phyloP scores from a whole-genome alignment of 2,797 vertebrate species.

The Protosalanx chinensis region DNA sequence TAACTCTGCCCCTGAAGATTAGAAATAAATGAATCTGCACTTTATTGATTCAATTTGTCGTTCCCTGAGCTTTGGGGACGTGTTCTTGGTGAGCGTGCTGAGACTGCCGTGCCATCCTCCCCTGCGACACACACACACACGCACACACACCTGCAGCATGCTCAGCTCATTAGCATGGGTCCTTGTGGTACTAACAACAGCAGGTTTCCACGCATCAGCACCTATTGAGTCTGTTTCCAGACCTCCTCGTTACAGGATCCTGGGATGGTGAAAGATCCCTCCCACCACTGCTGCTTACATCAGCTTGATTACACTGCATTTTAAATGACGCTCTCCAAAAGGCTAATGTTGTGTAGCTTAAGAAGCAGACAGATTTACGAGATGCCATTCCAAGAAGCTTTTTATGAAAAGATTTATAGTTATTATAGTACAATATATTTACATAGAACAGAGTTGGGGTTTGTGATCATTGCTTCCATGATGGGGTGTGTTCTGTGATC shows the following conservation, averaged over 20 bases:
- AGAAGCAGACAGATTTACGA: neutral
- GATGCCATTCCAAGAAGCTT: neutral
- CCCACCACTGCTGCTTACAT: neutral
- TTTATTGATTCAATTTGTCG: neutral
- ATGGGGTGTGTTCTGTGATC: neutral
- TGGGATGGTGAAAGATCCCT: conserved; percentile 3
- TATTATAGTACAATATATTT: neutral
- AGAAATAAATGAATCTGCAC: neutral
- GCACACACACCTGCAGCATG: neutral
- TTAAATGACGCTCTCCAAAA: neutral
- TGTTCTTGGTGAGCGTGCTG: conserved; percentile 40
- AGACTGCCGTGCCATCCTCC: conserved; percentile 40
- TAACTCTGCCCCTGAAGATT: neutral
- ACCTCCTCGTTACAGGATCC: conserved; percentile 21
- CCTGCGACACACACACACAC: conserved; percentile 20
- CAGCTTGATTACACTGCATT: neutral
- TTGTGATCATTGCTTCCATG: too few species aligned
- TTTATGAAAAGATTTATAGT: neutral
- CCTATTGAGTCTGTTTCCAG: conserved; percentile 31
- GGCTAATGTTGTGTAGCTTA: neutral
- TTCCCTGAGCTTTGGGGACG: neutral
- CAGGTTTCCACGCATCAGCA: conserved; percentile 37
- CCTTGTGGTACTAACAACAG: conserved; percentile 35
- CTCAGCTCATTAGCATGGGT: conserved; percentile 8
- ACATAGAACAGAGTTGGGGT: too few species aligned